These are phyloP conservation scores for Tetanocera ferruginea DNA, from an alignment of 2,888 invertebrate genomes.

Conservation along the genomic window DNA sequence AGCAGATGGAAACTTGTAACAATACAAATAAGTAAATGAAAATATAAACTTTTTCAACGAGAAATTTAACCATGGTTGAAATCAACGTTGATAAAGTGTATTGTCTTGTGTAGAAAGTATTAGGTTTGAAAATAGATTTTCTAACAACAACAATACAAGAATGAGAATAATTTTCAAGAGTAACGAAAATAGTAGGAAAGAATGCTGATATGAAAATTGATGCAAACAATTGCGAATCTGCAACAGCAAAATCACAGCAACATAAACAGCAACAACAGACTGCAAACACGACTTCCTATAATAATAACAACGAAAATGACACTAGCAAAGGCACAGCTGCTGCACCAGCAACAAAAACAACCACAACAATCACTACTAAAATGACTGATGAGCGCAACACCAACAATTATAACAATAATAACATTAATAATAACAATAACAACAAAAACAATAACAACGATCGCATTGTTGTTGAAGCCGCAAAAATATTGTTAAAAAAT, in stretches of 20 bases:
- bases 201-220: conserved; percentile 55
- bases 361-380: conserved; percentile 74
- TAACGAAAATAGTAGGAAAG: not conserved
- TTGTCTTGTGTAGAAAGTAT: not conserved
- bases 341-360: conserved; percentile 75
- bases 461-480: conserved; percentile 60
- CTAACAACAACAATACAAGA: not conserved
- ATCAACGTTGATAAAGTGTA: not conserved
- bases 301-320: conserved; percentile 43
- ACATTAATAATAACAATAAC: conserved; percentile 44
- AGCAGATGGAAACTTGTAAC: conserved; percentile 11
- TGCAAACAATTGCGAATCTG: conserved; percentile 47
- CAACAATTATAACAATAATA: conserved; percentile 47
- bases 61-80: not conserved
- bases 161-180: not conserved
- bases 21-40: conserved; percentile 7
- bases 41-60: not conserved
- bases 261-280: conserved; percentile 33
- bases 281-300: conserved; percentile 52
- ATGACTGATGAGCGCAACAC: conserved; percentile 56
- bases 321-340: conserved; percentile 31
- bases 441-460: conserved; percentile 52
- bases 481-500: conserved; percentile 64
- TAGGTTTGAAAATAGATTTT: not conserved
- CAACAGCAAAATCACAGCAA: conserved; percentile 13